Percentiles rank a stretch among this genome's conserved stretches.
Evolutionary conservation across 2,797 vertebrate species (phyloP).

Genomic region (Pithecia hirsuta): DNA sequence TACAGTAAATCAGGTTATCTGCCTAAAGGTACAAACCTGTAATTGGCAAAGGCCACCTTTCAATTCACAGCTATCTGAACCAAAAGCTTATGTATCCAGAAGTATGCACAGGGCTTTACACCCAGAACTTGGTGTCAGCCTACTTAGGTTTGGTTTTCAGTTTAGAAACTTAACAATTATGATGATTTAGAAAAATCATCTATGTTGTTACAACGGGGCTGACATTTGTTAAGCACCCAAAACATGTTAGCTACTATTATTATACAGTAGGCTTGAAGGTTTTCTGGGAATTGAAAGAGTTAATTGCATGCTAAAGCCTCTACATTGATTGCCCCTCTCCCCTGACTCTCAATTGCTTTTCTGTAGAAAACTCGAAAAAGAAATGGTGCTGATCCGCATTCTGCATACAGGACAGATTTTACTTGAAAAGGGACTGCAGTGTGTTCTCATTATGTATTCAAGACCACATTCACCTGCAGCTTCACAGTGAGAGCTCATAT

Average conservation of each 20-base stretch:
- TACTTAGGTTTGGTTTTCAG: not conserved
- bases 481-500: conserved; percentile 47
- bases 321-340: not conserved
- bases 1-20: not conserved
- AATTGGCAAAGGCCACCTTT: not conserved
- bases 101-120: not conserved
- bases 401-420: conserved; percentile 47
- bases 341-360: conserved; percentile 38
- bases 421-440: conserved; percentile 38
- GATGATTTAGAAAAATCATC: not conserved
- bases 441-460: conserved; percentile 66
- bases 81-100: not conserved
- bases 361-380: conserved; percentile 20
- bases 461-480: conserved; percentile 30
- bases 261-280: not conserved
- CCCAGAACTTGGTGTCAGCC: not conserved
- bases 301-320: conserved; percentile 49
- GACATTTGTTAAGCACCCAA: not conserved
- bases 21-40: not conserved
- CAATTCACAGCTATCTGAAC: not conserved
- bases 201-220: not conserved
- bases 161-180: not conserved
- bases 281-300: conserved; percentile 34
- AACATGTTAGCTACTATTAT: conserved; percentile 9
- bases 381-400: conserved; percentile 43